Evolutionary conservation across 2,888 invertebrate genomes (phyloP), one percentile per base, ranked within the genome.

Genomic region (Erebia epiphron): DNA sequence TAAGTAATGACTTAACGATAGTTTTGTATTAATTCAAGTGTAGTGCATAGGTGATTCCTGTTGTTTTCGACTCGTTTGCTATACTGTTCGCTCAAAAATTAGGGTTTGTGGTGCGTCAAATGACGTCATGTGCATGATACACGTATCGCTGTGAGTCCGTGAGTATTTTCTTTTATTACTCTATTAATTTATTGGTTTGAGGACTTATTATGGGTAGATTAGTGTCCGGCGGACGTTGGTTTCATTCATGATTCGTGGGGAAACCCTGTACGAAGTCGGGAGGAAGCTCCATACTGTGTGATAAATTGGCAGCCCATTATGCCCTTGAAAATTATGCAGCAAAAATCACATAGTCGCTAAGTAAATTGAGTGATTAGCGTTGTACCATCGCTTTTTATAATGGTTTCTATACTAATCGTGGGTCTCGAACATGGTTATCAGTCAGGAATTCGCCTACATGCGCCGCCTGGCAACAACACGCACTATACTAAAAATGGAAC

Each of bases 51-150:
- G 89, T 84, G 82, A 84, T 86, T 84, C 84, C 83, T 81, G 87
- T 86, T 84, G 82, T 89, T 91, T 89, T 86, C 80, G 79, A 82
- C 83, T 82, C 86, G 84, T 79, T 86, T 86, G 83, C 83, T 84
- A 86, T 90, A 87, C 86, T 92, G 87, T 93, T 93, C 89, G 82
- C 90, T 89, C 87, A 89, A 90, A 90, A 91, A 89, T 93, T 92
- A 86, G 88, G 86, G 89, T 90, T 92, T 91, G 86, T 88, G 88
- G 90, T 91, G 92, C 92, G 91, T 90, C 92, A 90, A 92, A 91
- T 94, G 94, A 94, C 94, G 94, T 94, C 94, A 94, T 94, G 94
- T 92, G 88, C 90, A 88, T 92, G 92, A 92, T 88, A 93, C 94
- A 93, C 94, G 93, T 92, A 93, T 90, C 89, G 92, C 90, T 87